phyloP scores from a whole-genome alignment of 2,888 invertebrate species.

The Arrhopalites spinosus region DNA sequence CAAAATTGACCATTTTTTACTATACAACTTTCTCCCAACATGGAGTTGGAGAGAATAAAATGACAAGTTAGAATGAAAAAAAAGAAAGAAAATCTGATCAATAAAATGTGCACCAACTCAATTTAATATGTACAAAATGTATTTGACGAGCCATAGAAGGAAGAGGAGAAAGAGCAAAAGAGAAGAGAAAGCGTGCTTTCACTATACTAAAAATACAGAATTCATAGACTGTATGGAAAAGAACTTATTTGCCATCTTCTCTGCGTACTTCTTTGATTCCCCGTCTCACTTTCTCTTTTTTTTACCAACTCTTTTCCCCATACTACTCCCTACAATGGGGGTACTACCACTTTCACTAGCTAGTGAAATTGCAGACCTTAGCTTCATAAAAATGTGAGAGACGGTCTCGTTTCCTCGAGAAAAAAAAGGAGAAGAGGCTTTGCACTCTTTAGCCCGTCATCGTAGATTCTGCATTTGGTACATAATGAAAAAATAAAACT shows the following conservation, averaged over 20 bases:
- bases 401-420: background rate
- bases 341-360: too few species aligned
- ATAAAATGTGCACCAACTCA: constrained; percentile 17
- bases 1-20: too few species aligned
- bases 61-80: too few species aligned
- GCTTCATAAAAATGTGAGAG: background rate
- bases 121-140: constrained; percentile 5
- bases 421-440: too few species aligned
- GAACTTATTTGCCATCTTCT: too few species aligned
- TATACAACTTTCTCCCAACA: too few species aligned
- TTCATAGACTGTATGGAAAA: too few species aligned
- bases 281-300: constrained; percentile 1
- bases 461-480: background rate
- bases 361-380: background rate
- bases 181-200: constrained; percentile 7
- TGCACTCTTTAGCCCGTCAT: background rate
- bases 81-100: constrained; percentile 5
- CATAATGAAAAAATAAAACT: background rate
- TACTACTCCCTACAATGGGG: too few species aligned
- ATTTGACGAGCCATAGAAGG: constrained; percentile 28
- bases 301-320: too few species aligned
- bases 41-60: too few species aligned
- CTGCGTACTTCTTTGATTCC: too few species aligned
- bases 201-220: too few species aligned
- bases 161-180: background rate